These are phyloP conservation scores for Gonioctena quinquepunctata DNA, from an alignment of 1,140 invertebrate genomes.

Conservation along the genomic window DNA sequence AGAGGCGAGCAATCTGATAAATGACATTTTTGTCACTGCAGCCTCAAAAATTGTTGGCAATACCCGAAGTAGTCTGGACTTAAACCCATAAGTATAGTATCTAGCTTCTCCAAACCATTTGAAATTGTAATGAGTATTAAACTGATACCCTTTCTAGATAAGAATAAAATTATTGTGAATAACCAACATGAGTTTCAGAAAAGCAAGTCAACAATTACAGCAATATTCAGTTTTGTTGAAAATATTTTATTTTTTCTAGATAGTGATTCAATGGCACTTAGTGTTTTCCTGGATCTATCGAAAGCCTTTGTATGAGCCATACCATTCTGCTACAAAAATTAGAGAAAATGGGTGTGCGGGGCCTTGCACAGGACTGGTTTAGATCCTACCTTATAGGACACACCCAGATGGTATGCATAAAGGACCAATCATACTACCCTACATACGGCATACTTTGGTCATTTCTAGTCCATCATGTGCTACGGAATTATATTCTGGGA, in stretches of 20 bases:
- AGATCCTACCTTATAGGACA: background rate
- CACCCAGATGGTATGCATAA: background rate
- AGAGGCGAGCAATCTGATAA: too few species aligned
- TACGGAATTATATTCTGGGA: too few species aligned
- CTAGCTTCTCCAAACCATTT: too few species aligned
- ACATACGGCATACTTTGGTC: too few species aligned
- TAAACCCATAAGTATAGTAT: too few species aligned
- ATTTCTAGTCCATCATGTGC: too few species aligned
- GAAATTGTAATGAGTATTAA: background rate
- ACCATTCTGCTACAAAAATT: background rate
- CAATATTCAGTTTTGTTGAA: background rate
- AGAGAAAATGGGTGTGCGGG: background rate
- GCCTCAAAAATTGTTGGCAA: too few species aligned
- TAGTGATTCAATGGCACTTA: background rate
- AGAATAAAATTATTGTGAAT: background rate
- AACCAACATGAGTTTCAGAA: background rate
- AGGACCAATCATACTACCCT: background rate
- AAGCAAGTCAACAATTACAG: background rate
- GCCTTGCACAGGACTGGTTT: background rate
- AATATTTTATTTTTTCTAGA: background rate
- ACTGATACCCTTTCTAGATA: background rate
- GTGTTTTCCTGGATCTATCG: background rate
- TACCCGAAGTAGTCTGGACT: too few species aligned
- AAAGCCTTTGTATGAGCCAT: background rate
- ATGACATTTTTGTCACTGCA: too few species aligned